phyloP scores from a whole-genome alignment of 2,113 vertebrate genomes.

The Plestiodon gilberti region DNA sequence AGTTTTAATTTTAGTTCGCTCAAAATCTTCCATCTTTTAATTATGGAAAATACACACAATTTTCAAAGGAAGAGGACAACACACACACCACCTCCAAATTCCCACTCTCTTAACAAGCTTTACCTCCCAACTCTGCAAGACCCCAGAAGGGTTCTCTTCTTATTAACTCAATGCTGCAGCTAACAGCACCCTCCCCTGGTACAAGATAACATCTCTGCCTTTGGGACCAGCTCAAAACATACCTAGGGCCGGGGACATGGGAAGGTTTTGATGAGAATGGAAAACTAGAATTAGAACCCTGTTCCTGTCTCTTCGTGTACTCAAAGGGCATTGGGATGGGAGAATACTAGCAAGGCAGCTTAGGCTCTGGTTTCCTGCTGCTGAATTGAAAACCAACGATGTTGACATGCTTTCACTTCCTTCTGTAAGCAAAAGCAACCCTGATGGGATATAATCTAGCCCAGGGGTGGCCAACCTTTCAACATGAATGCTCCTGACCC shows the following conservation, averaged over 20 bases:
- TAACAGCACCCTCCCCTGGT: not conserved
- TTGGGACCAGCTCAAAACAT: not conserved
- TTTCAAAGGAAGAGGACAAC: no score
- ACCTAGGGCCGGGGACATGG: not conserved
- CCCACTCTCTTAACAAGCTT: not conserved
- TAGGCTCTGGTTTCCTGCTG: not conserved
- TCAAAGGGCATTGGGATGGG: not conserved
- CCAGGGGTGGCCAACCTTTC: no score
- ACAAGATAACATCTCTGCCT: not conserved
- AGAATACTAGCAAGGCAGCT: not conserved
- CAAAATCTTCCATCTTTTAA: no score
- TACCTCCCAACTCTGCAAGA: not conserved
- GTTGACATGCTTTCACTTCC: not conserved
- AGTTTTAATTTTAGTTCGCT: no score
- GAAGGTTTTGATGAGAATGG: not conserved
- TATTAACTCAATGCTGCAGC: not conserved
- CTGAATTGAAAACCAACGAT: not conserved
- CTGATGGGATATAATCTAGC: not conserved
- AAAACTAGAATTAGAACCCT: not conserved
- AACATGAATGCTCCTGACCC: no score
- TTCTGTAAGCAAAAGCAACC: not conserved
- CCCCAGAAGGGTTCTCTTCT: not conserved
- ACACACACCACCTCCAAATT: not conserved
- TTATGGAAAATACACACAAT: no score
- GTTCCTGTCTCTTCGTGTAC: not conserved